These are phyloP conservation scores for Drosophila persimilis DNA, from an alignment of 1,140 invertebrate genomes.

Conservation along the genomic window DNA sequence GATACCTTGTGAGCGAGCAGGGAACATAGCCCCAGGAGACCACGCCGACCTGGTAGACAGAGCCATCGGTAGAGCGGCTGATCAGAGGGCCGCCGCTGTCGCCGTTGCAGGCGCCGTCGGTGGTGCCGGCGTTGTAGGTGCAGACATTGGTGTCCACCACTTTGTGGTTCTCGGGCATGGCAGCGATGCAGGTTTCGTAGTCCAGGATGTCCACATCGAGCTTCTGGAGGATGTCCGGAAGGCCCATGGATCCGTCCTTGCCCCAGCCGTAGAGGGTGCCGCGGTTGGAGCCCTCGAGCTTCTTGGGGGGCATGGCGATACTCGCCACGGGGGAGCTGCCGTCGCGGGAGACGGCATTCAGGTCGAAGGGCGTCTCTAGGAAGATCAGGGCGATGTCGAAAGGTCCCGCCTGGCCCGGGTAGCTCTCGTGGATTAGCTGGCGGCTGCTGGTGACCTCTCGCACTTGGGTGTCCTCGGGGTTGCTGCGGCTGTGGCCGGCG, in stretches of 20 bases:
- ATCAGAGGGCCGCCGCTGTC: slow-evolving; percentile 87
- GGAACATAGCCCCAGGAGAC: slow-evolving; percentile 90
- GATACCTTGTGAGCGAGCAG: slow-evolving; percentile 85
- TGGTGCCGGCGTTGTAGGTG: slow-evolving; percentile 84
- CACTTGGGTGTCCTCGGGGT: slow-evolving; percentile 59
- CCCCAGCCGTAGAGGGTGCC: slow-evolving; percentile 84
- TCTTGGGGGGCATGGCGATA: slow-evolving; percentile 83
- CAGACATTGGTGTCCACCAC: slow-evolving; percentile 84
- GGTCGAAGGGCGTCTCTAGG: slow-evolving; percentile 84
- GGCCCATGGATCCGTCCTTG: slow-evolving; percentile 67
- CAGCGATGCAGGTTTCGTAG: slow-evolving; percentile 34
- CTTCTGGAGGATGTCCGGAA: slow-evolving; percentile 78
- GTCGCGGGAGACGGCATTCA: slow-evolving; percentile 75
- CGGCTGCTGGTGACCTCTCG: slow-evolving; percentile 27
- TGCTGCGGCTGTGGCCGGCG: slow-evolving; percentile 78
- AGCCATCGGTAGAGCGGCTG: slow-evolving; percentile 15
- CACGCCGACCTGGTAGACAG: slow-evolving; percentile 84
- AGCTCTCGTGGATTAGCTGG: slow-evolving; percentile 83
- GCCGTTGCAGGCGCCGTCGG: slow-evolving; percentile 85
- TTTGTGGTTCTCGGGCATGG: slow-evolving; percentile 30
- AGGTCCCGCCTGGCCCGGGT: slow-evolving; percentile 83
- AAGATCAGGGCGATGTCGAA: slow-evolving; percentile 87
- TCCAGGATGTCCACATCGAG: slow-evolving; percentile 76
- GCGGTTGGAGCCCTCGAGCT: slow-evolving; percentile 61
- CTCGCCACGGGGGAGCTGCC: slow-evolving; percentile 83